Percentiles rank a stretch among this genome's conserved stretches.
Evolutionary conservation across 2,797 vertebrate species (phyloP).

Genomic region (Lepus oiostolus): DNA sequence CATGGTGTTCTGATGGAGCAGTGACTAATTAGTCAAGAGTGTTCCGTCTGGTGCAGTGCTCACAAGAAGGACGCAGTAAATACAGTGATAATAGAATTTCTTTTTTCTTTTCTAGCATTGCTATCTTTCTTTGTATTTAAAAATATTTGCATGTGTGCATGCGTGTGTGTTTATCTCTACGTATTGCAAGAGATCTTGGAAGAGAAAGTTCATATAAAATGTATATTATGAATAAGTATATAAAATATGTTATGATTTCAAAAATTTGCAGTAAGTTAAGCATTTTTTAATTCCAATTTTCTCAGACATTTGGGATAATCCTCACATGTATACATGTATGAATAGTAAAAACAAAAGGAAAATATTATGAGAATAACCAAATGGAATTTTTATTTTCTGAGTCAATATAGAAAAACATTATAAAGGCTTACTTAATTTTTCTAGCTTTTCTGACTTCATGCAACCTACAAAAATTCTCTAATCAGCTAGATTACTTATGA

Average conservation of each 20-base stretch:
- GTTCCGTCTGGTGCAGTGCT: not conserved
- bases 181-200: too few species aligned
- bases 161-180: too few species aligned
- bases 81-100: not conserved
- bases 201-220: too few species aligned
- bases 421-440: constrained; percentile 61
- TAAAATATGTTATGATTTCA: too few species aligned
- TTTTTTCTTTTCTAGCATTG: not conserved
- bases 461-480: constrained; percentile 62
- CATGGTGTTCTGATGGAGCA: not conserved
- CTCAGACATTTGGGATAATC: not conserved
- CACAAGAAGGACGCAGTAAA: not conserved
- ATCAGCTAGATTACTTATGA: constrained; percentile 68
- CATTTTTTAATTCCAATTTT: not conserved
- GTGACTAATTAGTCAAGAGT: not conserved
- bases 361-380: not conserved
- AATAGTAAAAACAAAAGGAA: too few species aligned
- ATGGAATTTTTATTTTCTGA: fast-evolving
- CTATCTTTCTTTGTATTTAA: not conserved
- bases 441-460: constrained; percentile 25
- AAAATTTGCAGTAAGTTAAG: too few species aligned
- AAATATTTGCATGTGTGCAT: not conserved
- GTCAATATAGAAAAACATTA: constrained; percentile 60
- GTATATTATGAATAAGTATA: not conserved
- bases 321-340: not conserved